A percentile compares a stretch with the other conserved stretches of the same genome.
phyloP scores from a whole-genome alignment of 2,888 invertebrate genomes.

The Onthophagus sagittarius region DNA sequence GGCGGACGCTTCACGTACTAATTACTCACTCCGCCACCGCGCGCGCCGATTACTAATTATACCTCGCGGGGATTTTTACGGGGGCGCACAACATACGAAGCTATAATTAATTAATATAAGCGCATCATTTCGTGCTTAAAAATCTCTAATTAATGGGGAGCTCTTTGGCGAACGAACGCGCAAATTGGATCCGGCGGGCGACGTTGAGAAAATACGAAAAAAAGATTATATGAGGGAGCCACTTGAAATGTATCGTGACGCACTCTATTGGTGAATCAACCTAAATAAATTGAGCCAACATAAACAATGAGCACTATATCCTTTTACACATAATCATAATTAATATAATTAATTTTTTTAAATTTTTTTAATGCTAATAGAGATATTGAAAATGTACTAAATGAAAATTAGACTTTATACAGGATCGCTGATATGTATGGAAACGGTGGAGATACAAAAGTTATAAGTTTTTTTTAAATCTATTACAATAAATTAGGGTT shows the following conservation, averaged over 20 bases:
- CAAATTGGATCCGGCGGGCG: constrained; percentile 24
- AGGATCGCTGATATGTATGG: too few relatives aligned
- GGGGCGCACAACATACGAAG: constrained; percentile 41
- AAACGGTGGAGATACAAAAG: too few relatives aligned
- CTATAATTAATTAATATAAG: constrained; percentile 50
- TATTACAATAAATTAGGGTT: too few relatives aligned
- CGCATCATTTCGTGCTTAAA: constrained; percentile 48
- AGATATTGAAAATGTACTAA: too few relatives aligned
- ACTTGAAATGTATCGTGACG: background rate
- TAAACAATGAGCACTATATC: background rate
- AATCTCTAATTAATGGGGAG: constrained; percentile 45
- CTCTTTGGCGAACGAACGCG: constrained; percentile 21
- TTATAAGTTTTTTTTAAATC: too few relatives aligned
- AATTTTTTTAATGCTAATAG: too few relatives aligned
- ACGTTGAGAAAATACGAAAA: constrained; percentile 4
- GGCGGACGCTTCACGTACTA: constrained; percentile 29
- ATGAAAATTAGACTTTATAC: too few relatives aligned
- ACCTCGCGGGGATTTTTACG: constrained; percentile 50
- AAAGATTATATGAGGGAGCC: constrained; percentile 8
- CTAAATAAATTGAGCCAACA: background rate
- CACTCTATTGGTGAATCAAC: background rate
- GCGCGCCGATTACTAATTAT: constrained; percentile 44
- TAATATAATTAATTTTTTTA: too few relatives aligned
- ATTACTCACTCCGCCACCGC: constrained; percentile 25
- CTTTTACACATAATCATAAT: background rate